Conservation (phyloP, 2,797 vertebrate genomes). For the Heterohyrax brucei region DNA sequence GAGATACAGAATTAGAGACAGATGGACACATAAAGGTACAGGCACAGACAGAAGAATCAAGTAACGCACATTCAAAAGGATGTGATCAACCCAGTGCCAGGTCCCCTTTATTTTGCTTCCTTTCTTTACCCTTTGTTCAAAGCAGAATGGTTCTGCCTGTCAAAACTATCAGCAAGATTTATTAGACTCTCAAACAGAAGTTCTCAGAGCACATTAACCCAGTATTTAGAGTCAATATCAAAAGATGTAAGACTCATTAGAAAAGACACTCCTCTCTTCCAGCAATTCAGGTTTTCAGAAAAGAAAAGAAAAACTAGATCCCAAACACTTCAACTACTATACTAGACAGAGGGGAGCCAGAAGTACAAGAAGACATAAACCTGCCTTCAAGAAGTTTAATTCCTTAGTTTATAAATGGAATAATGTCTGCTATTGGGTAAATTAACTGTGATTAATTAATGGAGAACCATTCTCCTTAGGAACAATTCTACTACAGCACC, state of each 20-base stretch:
- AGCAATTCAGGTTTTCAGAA: background rate
- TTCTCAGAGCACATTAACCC: background rate
- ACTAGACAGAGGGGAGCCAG: background rate
- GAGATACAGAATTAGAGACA: background rate
- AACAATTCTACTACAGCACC: background rate
- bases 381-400: background rate
- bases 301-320: background rate
- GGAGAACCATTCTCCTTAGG: conserved; percentile 22
- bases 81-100: background rate
- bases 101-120: background rate
- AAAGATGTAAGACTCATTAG: background rate
- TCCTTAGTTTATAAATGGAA: background rate
- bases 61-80: conserved; percentile 14
- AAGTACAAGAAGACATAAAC: background rate
- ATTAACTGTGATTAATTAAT: conserved; percentile 18
- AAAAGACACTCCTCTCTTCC: background rate
- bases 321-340: background rate
- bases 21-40: background rate
- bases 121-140: background rate
- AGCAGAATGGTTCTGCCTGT: background rate
- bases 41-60: background rate
- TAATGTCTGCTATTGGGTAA: background rate
- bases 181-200: background rate
- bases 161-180: conserved; percentile 39
- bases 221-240: background rate